These are phyloP conservation scores for Rhopilema esculentum DNA, from an alignment of 30 jellyfish, hydroid and myxozoan genomes.

Conservation along the genomic window DNA sequence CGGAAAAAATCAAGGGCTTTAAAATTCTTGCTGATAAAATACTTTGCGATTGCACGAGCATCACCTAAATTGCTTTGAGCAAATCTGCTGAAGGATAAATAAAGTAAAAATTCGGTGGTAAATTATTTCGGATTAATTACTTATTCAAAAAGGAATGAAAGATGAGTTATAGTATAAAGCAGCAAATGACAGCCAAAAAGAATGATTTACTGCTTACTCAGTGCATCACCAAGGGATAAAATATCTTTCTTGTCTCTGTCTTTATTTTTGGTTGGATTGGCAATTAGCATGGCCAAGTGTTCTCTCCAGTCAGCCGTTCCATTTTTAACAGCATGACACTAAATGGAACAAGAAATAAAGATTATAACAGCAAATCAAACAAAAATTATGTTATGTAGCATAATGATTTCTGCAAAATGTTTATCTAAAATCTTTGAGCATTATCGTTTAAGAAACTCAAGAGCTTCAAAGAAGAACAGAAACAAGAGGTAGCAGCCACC, in stretches of 20 bases:
- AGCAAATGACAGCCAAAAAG: neutral
- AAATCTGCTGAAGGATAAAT: too few relatives aligned
- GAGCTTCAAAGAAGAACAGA: neutral
- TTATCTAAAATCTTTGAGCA: too few relatives aligned
- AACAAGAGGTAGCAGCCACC: neutral
- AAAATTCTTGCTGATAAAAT: too few relatives aligned
- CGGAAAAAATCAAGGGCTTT: too few relatives aligned
- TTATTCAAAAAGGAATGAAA: neutral
- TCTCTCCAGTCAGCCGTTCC: constrained; percentile 80
- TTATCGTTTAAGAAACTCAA: neutral
- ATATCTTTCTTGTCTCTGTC: constrained; percentile 57
- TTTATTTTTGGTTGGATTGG: constrained; percentile 69
- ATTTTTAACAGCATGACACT: constrained; percentile 51
- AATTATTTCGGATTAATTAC: neutral
- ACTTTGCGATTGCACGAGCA: too few relatives aligned
- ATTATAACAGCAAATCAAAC: neutral
- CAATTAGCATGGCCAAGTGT: constrained; percentile 76
- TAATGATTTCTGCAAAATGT: neutral
- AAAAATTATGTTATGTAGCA: neutral
- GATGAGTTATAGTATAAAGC: neutral
- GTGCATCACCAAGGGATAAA: constrained; percentile 70
- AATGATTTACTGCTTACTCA: constrained; percentile 30
- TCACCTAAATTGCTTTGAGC: too few relatives aligned
- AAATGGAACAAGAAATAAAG: neutral
- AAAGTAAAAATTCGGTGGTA: neutral